These are phyloP conservation scores for Spea bombifrons DNA, from an alignment of 2,113 vertebrate genomes.

Conservation along the genomic window DNA sequence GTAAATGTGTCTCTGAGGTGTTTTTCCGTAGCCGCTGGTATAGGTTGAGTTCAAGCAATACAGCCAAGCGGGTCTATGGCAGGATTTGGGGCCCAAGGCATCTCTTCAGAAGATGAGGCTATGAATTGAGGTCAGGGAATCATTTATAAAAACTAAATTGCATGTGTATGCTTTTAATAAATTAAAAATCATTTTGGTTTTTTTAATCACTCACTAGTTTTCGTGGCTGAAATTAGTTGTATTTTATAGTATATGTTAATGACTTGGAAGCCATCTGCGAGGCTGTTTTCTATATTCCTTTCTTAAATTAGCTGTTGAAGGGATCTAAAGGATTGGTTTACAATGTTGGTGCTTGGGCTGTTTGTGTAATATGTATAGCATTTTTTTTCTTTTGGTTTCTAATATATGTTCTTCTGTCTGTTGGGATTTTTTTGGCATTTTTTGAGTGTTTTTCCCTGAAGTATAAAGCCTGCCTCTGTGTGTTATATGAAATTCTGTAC, in stretches of 20 bases:
- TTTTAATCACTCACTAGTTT: background rate
- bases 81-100: slow-evolving; percentile 17
- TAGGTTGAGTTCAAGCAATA: slow-evolving; percentile 27
- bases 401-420: too few species aligned
- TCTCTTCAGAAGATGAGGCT: slow-evolving; percentile 19
- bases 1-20: slow-evolving; percentile 18
- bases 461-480: too few species aligned
- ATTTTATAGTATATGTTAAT: slow-evolving; percentile 18
- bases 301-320: too few species aligned
- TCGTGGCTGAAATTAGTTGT: background rate
- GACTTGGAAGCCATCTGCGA: background rate
- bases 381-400: too few species aligned
- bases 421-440: too few species aligned
- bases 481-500: too few species aligned
- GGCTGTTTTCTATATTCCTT: background rate
- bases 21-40: slow-evolving; percentile 12
- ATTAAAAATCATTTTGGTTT: background rate
- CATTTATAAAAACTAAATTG: background rate
- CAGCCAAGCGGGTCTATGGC: slow-evolving; percentile 19
- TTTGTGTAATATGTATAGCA: too few species aligned
- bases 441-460: too few species aligned
- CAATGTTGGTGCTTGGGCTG: too few species aligned
- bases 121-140: slow-evolving; percentile 35
- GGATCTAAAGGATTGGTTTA: too few species aligned
- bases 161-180: background rate